Percentiles rank a stretch among this genome's conserved stretches.
Evolutionary conservation across 2,888 invertebrate species (phyloP).

Genomic region (Meliscaeva auricollis): DNA sequence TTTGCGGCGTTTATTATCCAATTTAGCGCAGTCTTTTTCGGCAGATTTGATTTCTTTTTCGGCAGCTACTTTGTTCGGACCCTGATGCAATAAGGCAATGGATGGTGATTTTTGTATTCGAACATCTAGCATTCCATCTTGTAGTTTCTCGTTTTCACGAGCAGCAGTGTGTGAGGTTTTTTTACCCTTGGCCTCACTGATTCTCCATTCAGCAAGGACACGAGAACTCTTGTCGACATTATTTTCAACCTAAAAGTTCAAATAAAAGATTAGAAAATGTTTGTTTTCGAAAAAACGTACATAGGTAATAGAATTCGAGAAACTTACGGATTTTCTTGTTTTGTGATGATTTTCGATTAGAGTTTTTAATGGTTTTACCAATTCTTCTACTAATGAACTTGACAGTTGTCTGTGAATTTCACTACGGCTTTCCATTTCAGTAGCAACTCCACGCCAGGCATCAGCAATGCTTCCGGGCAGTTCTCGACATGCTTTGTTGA

Average conservation of each 20-base stretch:
- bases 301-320: too few relatives aligned
- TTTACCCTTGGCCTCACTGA: conserved; percentile 94
- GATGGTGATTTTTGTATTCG: conserved; percentile 84
- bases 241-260: conserved; percentile 87
- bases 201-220: conserved; percentile 92
- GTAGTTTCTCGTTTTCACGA: conserved; percentile 95
- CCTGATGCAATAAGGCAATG: conserved; percentile 83
- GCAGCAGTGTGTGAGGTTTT: conserved; percentile 94
- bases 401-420: conserved; percentile 95
- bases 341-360: conserved; percentile 90
- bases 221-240: conserved; percentile 94
- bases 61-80: conserved; percentile 81
- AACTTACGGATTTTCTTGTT: conserved; percentile 88
- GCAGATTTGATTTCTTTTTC: conserved; percentile 85
- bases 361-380: conserved; percentile 93
- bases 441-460: conserved; percentile 95
- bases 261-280: conserved; percentile 2
- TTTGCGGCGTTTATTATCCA: conserved; percentile 95
- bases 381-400: conserved; percentile 92
- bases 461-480: conserved; percentile 92
- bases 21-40: conserved; percentile 89
- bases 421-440: conserved; percentile 96
- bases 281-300: conserved; percentile 31
- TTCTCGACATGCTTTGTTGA: conserved; percentile 92
- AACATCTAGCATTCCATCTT: conserved; percentile 89